Base-by-base conservation (phyloP, 1,140 invertebrate species). In the Bombus breviceps region DNA sequence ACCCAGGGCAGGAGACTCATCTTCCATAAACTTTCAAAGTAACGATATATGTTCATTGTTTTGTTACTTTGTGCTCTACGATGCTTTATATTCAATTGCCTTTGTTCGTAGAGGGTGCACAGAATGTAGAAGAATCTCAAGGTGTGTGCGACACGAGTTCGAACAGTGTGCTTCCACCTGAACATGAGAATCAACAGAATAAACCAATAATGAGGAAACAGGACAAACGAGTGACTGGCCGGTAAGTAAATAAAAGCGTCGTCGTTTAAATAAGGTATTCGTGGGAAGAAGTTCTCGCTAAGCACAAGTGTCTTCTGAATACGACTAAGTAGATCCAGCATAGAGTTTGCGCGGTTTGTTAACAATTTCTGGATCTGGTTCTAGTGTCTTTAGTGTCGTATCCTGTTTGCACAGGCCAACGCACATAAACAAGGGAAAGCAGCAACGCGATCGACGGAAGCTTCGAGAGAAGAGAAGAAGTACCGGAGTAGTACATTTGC, bases 401-500 rank as follows among this genome's bases (percentile, higher is more conserved):
- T 91, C 84, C 84, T 93, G 85, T 90, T 87, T 89, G 88, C 89
- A 81, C 82, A 95, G 96, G 91, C 95, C 96, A 76, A 96, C 96
- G 90, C 96, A 96, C 85, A 92, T 96, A 86, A 96, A 96, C 90
- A 96, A 96, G 92, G 96, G 96, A 34, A 96, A 96, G 89, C 93
- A 95, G 88, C 96, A 95, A 84, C 95, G 96, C 75, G 96, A 97
- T 90, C 95, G 96, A 81, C 94, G 96, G 89, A 97, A 97, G 92
- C 93, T 97, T 47, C 93, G 96, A 86, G 96, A 97, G 90, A 97
- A 97, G 88, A 92, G 96, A 83, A 94, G 96, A 83, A 97, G 96
- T 88, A 97, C 96, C 47, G 96, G 96, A 66, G 96, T 97, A 32
- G 96, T 97, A 34, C 96, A 97, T 92, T 94, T 97, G 57, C 96